Conservation (phyloP, 2,113 vertebrate species). For the Acanthisitta chloris region DNA sequence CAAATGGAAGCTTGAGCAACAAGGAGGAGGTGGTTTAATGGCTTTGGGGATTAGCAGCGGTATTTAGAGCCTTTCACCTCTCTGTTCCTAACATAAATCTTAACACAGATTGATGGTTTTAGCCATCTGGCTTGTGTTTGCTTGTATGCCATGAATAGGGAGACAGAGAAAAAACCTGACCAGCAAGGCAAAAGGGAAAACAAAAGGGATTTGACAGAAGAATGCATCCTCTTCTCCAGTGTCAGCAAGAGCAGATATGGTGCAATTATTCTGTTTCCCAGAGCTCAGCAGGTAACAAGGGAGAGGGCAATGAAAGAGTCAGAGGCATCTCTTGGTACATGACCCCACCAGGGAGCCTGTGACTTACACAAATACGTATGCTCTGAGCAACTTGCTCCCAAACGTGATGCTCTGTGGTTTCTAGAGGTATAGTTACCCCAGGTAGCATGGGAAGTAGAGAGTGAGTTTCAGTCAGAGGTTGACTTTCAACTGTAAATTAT, state of each 20-base stretch:
- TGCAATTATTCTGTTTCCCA: neutral
- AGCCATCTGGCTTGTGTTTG: slow-evolving; percentile 25
- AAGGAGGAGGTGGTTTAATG: slow-evolving; percentile 8
- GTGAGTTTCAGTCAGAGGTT: neutral
- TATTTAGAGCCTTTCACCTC: slow-evolving; percentile 39
- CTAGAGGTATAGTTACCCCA: neutral
- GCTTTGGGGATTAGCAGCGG: neutral
- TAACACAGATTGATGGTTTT: slow-evolving; percentile 19
- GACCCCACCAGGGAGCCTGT: neutral
- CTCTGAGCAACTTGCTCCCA: neutral
- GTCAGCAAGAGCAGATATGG: neutral
- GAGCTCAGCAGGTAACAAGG: neutral
- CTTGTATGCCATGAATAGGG: neutral
- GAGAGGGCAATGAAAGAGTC: neutral
- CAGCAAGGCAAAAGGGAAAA: neutral
- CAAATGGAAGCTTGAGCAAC: neutral
- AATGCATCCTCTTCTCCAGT: neutral
- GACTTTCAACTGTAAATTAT: neutral
- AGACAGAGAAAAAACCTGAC: neutral
- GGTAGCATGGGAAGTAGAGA: neutral
- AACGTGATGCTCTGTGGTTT: neutral
- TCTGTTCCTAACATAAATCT: slow-evolving; percentile 24
- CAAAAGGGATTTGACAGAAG: neutral
- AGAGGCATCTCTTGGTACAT: neutral
- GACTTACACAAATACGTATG: neutral